Percentiles rank a stretch among this genome's conserved stretches.
These are phyloP conservation scores for Drosophila tripunctata DNA, from an alignment of 2,888 invertebrate genomes.

Conservation along the genomic window DNA sequence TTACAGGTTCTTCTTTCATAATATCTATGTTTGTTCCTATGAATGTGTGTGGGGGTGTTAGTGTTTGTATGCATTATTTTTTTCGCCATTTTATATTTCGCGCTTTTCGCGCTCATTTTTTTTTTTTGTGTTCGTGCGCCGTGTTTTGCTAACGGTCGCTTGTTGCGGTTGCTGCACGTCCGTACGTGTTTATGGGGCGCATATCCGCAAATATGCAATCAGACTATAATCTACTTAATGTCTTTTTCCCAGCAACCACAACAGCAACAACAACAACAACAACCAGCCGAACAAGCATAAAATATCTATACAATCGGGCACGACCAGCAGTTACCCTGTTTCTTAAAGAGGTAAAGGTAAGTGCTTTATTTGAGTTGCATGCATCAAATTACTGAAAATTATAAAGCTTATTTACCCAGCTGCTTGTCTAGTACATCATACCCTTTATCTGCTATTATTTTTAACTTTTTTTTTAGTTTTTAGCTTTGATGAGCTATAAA, in stretches of 20 bases:
- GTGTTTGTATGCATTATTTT: constrained; percentile 10
- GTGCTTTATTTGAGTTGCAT: background rate
- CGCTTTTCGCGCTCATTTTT: constrained; percentile 35
- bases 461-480: background rate
- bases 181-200: constrained; percentile 80
- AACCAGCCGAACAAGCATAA: constrained; percentile 15
- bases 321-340: constrained; percentile 11
- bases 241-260: constrained; percentile 70
- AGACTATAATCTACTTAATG: constrained; percentile 80
- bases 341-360: background rate
- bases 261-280: constrained; percentile 24
- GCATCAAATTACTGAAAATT: background rate
- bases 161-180: constrained; percentile 80
- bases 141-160: constrained; percentile 56
- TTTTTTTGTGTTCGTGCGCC: constrained; percentile 4
- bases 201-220: constrained; percentile 80
- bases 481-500: background rate
- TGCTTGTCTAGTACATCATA: background rate
- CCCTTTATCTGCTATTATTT: background rate
- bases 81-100: constrained; percentile 29
- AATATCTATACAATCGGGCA: background rate
- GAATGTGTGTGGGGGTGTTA: constrained; percentile 1
- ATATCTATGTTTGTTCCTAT: constrained; percentile 23
- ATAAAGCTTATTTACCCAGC: background rate
- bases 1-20: constrained; percentile 68